These are phyloP conservation scores for Dinomys branickii DNA, from an alignment of 2,113 vertebrate genomes.

Conservation along the genomic window DNA sequence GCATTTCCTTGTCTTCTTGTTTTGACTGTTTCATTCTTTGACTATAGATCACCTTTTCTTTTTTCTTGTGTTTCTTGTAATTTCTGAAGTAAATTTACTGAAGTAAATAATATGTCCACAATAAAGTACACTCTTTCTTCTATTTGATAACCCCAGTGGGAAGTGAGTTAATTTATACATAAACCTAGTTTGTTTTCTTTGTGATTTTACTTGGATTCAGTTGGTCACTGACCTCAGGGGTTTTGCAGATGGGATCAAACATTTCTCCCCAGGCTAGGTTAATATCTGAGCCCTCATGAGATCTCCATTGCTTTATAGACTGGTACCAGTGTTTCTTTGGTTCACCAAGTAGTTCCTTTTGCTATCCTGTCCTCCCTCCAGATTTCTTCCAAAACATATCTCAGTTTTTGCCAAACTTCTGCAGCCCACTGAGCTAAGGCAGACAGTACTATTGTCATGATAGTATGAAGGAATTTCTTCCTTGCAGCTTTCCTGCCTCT, in stretches of 20 bases:
- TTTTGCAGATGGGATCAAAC: background rate
- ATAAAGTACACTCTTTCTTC: background rate
- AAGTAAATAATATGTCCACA: background rate
- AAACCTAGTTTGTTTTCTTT: background rate
- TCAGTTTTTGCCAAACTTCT: background rate
- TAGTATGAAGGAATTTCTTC: background rate
- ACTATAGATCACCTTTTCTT: background rate
- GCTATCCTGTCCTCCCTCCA: background rate
- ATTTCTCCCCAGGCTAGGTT: background rate
- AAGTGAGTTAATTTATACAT: background rate
- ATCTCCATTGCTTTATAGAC: background rate
- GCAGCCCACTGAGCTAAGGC: background rate
- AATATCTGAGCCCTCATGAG: background rate
- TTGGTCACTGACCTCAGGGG: background rate
- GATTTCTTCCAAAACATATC: background rate
- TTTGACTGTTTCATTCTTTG: background rate
- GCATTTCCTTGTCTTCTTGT: background rate
- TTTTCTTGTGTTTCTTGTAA: background rate
- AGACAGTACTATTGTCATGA: background rate
- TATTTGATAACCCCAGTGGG: background rate
- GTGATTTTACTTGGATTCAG: background rate
- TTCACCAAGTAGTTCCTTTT: background rate
- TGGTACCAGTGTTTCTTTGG: background rate
- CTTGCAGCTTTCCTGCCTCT: background rate
- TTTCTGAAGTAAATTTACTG: no score